Conservation (phyloP, 2,797 vertebrate genomes). For the Falco columbarius region DNA sequence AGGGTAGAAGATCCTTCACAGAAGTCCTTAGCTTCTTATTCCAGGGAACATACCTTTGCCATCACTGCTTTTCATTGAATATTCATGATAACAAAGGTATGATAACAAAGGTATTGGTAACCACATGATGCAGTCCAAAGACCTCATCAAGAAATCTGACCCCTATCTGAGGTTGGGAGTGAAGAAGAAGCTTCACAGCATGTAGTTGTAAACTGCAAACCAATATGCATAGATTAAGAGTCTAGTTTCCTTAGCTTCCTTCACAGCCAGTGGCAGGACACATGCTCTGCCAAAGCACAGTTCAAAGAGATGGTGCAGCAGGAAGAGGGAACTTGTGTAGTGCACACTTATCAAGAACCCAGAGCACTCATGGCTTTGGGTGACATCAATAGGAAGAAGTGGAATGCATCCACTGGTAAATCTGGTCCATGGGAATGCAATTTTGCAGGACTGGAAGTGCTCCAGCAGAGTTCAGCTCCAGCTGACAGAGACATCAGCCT, state of each 20-base stretch:
- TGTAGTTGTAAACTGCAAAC: not conserved
- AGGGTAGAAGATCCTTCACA: not conserved
- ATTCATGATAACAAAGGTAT: not conserved
- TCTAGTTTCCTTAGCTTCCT: not conserved
- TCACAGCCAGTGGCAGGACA: not conserved
- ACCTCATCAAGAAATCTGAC: not conserved
- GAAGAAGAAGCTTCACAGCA: not conserved
- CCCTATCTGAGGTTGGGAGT: not conserved
- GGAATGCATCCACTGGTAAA: not conserved
- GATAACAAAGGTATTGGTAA: no score
- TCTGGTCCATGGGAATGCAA: not conserved
- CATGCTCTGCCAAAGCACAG: not conserved
- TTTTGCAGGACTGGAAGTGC: not conserved
- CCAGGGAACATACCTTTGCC: not conserved
- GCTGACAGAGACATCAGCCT: not conserved
- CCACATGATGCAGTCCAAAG: no score
- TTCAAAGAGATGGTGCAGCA: not conserved
- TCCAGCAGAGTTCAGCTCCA: not conserved
- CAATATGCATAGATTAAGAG: not conserved
- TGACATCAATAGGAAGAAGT: not conserved
- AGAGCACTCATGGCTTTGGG: not conserved
- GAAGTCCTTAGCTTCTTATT: not conserved
- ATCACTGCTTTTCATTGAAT: not conserved
- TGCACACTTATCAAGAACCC: rapidly evolving
- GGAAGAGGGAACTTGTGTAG: not conserved